These are phyloP conservation scores for Cydia strobilella DNA, from an alignment of 1,140 invertebrate genomes.

Conservation along the genomic window DNA sequence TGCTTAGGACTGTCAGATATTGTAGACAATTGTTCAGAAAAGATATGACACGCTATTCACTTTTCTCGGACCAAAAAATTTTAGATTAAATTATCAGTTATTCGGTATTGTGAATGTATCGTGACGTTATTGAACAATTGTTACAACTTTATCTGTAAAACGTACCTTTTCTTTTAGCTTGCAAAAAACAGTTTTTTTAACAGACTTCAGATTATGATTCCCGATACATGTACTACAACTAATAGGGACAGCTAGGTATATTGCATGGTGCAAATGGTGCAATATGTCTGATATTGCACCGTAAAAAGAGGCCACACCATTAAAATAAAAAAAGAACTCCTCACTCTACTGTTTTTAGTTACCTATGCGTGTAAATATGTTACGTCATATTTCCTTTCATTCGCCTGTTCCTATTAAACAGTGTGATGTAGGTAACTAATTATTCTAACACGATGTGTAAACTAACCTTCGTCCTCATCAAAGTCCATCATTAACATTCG, in stretches of 20 bases:
- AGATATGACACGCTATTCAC: constrained; percentile 29
- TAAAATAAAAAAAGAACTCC: too few relatives aligned
- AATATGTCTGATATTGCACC: too few relatives aligned
- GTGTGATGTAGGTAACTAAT: background rate
- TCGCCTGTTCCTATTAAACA: background rate
- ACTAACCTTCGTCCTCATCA: constrained; percentile 72
- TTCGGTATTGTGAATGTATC: background rate
- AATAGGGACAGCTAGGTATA: too few relatives aligned
- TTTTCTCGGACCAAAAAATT: constrained; percentile 41
- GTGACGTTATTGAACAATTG: constrained; percentile 47
- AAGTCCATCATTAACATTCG: constrained; percentile 75
- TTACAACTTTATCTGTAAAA: constrained; percentile 45
- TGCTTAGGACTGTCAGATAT: constrained; percentile 37
- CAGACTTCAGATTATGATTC: too few relatives aligned
- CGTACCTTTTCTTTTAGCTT: background rate
- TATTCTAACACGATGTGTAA: background rate
- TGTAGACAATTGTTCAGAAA: constrained; percentile 51
- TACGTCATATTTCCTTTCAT: background rate
- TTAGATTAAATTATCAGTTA: background rate
- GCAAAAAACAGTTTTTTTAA: background rate
- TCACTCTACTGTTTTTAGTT: too few relatives aligned
- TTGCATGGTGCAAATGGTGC: too few relatives aligned
- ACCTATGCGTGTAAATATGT: too few relatives aligned
- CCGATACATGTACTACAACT: too few relatives aligned
- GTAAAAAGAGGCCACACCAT: background rate